These are phyloP conservation scores for Andricus curvator DNA, from an alignment of 2,888 invertebrate species.

Conservation along the genomic window DNA sequence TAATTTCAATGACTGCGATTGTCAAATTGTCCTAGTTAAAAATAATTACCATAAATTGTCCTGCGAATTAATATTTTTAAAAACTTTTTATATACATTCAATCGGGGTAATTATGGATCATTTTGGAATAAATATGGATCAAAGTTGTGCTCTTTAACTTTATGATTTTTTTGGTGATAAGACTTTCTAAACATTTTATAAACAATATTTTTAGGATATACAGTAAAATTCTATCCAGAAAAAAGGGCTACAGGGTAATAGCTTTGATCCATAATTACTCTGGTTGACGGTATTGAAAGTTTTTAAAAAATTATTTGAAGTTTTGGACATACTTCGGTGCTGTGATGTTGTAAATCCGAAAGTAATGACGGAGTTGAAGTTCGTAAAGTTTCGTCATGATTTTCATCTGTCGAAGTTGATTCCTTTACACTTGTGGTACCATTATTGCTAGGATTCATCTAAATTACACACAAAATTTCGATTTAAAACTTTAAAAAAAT, in stretches of 20 bases:
- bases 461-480: constrained; percentile 41
- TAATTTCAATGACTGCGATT: constrained; percentile 20
- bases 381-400: constrained; percentile 62
- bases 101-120: too few relatives aligned
- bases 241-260: too few relatives aligned
- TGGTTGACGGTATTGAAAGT: not conserved
- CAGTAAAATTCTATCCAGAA: too few relatives aligned
- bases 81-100: not conserved
- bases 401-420: constrained; percentile 56
- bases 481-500: not conserved
- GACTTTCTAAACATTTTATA: too few relatives aligned
- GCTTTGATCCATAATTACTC: too few relatives aligned
- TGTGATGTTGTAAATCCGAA: constrained; percentile 72
- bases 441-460: constrained; percentile 66
- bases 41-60: constrained; percentile 34
- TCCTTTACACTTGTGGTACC: constrained; percentile 68
- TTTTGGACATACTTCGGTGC: constrained; percentile 69
- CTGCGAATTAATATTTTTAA: not conserved
- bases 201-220: too few relatives aligned
- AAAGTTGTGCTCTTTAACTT: too few relatives aligned
- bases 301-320: not conserved
- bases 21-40: constrained; percentile 64
- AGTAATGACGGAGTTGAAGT: constrained; percentile 67
- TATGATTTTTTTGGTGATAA: too few relatives aligned
- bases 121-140: too few relatives aligned